phyloP scores from a whole-genome alignment of 2,888 invertebrate species.

The Chaetogeoica ovagalla region DNA sequence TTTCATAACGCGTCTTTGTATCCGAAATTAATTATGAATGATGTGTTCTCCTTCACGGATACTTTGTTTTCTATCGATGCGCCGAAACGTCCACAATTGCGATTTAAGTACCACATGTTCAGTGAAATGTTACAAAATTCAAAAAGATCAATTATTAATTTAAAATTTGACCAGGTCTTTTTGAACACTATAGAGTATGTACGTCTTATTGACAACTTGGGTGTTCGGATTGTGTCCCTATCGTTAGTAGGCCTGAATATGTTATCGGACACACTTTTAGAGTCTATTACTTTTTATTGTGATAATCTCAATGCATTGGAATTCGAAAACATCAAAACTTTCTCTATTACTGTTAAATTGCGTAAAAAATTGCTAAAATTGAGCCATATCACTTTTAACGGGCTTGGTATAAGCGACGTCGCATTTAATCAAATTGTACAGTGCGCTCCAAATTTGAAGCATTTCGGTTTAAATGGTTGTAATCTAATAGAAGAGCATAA shows the following conservation, averaged over 20 bases:
- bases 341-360: neutral
- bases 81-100: too few relatives aligned
- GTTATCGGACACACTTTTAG: neutral
- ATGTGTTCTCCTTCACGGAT: neutral
- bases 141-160: neutral
- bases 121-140: neutral
- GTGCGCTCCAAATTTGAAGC: neutral
- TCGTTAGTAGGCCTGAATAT: neutral
- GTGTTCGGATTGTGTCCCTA: neutral
- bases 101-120: neutral
- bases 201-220: neutral
- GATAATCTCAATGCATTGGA: neutral
- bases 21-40: neutral
- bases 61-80: too few relatives aligned
- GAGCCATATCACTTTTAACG: neutral
- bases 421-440: neutral
- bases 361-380: neutral
- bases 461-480: neutral
- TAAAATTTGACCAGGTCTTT: neutral
- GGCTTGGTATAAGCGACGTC: neutral
- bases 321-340: neutral
- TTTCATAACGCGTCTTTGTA: slow-evolving; percentile 25
- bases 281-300: neutral
- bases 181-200: neutral
- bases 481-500: neutral